A percentile compares a stretch with the other conserved stretches of the same genome.
phyloP scores from a whole-genome alignment of 2,888 invertebrate species.

The Clusia tigrina region DNA sequence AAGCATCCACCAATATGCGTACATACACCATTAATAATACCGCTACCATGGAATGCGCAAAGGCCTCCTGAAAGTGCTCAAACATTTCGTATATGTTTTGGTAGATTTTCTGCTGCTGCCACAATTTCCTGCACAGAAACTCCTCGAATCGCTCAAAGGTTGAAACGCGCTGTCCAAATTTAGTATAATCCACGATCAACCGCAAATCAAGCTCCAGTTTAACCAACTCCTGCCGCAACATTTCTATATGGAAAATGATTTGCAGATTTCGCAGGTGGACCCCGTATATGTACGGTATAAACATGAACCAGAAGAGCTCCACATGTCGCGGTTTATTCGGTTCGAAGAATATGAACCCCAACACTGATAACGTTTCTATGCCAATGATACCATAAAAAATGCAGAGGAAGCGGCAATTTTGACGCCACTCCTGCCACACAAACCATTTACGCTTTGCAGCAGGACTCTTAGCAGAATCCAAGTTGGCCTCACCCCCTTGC shows the following conservation, averaged over 20 bases:
- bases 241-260: conserved; percentile 50
- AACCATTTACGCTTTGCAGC: not conserved
- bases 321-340: conserved; percentile 35
- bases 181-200: conserved; percentile 48
- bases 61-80: conserved; percentile 42
- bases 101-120: conserved; percentile 48
- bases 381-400: conserved; percentile 36
- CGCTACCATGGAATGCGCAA: conserved; percentile 47
- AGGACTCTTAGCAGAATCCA: conserved; percentile 14
- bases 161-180: conserved; percentile 37
- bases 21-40: conserved; percentile 49
- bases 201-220: conserved; percentile 45
- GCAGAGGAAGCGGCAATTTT: conserved; percentile 40
- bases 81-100: conserved; percentile 47
- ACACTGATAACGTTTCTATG: conserved; percentile 30
- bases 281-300: conserved; percentile 42
- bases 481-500: conserved; percentile 13
- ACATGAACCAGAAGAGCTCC: conserved; percentile 47
- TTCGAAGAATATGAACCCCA: conserved; percentile 12
- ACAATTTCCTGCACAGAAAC: conserved; percentile 44
- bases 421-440: conserved; percentile 31
- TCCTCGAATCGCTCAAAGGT: conserved; percentile 47
- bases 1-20: conserved; percentile 49
- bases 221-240: conserved; percentile 49
- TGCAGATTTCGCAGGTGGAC: conserved; percentile 48